Conservation (phyloP, 2,888 invertebrate genomes). For the Scrobipalpa costella region DNA sequence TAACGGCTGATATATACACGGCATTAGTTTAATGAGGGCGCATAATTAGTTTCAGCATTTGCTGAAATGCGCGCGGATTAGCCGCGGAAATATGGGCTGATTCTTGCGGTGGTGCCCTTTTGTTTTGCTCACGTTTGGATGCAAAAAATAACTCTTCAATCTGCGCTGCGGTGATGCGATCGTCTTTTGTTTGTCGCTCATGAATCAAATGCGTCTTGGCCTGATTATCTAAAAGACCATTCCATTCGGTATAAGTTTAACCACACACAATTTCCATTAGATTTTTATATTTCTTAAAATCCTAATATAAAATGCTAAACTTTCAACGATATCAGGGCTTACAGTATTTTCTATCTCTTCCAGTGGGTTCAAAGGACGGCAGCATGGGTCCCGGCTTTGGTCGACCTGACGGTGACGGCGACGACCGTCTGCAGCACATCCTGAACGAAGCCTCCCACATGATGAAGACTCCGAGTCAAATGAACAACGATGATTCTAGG, state of each 20-base stretch:
- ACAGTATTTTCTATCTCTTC: constrained; percentile 37
- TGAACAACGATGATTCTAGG: constrained; percentile 82
- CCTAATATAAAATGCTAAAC: too few species aligned
- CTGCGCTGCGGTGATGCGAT: background rate
- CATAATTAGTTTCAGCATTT: constrained; percentile 68
- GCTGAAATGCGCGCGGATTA: constrained; percentile 53
- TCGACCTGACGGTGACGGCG: constrained; percentile 88
- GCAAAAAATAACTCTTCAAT: constrained; percentile 2
- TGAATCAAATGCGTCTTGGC: background rate
- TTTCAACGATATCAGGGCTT: background rate
- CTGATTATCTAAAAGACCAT: background rate
- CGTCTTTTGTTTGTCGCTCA: constrained; percentile 14
- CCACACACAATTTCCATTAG: too few species aligned
- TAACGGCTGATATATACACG: constrained; percentile 70
- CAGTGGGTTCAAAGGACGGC: constrained; percentile 90
- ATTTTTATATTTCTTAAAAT: too few species aligned
- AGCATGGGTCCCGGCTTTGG: constrained; percentile 88
- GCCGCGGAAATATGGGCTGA: constrained; percentile 15
- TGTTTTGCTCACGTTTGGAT: background rate
- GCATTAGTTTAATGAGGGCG: constrained; percentile 75
- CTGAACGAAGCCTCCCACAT: constrained; percentile 95
- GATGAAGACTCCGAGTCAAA: constrained; percentile 85
- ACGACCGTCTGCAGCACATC: constrained; percentile 96
- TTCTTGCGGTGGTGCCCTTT: background rate
- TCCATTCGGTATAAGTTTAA: too few species aligned